Base-by-base conservation (phyloP, 2,113 vertebrate species). In the Nannospalax galili region DNA sequence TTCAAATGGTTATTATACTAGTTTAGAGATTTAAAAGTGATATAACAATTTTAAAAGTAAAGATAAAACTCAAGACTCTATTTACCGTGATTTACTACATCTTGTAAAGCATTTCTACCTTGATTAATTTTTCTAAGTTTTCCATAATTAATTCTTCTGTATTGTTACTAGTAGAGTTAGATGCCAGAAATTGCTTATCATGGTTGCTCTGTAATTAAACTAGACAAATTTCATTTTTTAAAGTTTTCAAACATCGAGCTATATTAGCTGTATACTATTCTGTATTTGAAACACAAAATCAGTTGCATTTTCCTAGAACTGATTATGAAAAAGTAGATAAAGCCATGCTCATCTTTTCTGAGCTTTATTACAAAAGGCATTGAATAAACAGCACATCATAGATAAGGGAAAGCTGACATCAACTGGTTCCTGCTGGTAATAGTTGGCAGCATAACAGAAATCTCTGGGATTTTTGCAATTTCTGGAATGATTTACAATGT, bases 111-210 rank as follows among this genome's bases (percentile, higher is more conserved):
- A 88, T 93, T 85, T 90, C 14, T 91, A 75, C 15, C 69, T 92
- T 94, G 93, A 92, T 86, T 94, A 89, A 93, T 30, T 42, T 97
- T 90, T 96, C 89, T 35, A 28, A 88, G 48, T 52, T 52, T 52
- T 52, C 48, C 92, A 60, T 93, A 96, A 94, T 96, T 93, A 97
- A 93, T 90, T 94, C 48, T 94, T 90, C 69, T 72, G 60, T 60
- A 60, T 88, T 40, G 85, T 91, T 94, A 96, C 84, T 28, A 94
- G 22, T 86, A 84, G 62, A 60, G 42, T 40, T 64, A 14, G n/a
- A 90, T 96, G 84, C 37, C 52, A 0, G 88, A 91, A 94, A 95
- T 95, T 92, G 80, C 72, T 84, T 58, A 62, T 89, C 28, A 70
- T 64, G 12, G 42, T 32, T 65, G 32, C 48, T 95, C 89, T 89